Evolutionary conservation across 2,797 vertebrate species (phyloP).

Genomic region (Nyctibius grandis): DNA sequence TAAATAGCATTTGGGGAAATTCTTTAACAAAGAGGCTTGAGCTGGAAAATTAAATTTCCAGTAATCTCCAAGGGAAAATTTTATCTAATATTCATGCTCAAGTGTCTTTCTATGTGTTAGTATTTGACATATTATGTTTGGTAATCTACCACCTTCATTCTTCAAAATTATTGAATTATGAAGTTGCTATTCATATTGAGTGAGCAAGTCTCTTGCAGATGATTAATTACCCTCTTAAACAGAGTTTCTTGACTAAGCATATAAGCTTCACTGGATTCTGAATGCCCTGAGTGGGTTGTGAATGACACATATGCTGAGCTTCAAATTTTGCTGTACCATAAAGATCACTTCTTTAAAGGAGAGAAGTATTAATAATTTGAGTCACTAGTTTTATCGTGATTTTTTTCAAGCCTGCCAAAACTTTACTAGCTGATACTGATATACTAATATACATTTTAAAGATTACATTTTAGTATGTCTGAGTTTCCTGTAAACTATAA

Average conservation of each 20-base stretch:
- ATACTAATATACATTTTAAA: background rate
- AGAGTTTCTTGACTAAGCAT: background rate
- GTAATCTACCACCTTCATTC: background rate
- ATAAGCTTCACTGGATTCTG: background rate
- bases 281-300: background rate
- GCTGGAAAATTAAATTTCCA: background rate
- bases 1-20: background rate
- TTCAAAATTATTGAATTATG: background rate
- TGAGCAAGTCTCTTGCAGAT: background rate
- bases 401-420: background rate
- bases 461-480: background rate
- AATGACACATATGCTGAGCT: background rate
- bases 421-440: background rate
- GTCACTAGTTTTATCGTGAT: background rate
- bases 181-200: background rate
- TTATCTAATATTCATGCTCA: background rate
- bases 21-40: background rate
- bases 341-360: background rate
- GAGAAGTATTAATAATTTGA: background rate
- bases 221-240: background rate
- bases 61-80: background rate
- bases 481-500: background rate
- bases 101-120: background rate
- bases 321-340: background rate
- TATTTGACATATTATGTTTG: background rate